Base-by-base conservation (phyloP, 2,888 invertebrate species). In the Coleophora deauratella region DNA sequence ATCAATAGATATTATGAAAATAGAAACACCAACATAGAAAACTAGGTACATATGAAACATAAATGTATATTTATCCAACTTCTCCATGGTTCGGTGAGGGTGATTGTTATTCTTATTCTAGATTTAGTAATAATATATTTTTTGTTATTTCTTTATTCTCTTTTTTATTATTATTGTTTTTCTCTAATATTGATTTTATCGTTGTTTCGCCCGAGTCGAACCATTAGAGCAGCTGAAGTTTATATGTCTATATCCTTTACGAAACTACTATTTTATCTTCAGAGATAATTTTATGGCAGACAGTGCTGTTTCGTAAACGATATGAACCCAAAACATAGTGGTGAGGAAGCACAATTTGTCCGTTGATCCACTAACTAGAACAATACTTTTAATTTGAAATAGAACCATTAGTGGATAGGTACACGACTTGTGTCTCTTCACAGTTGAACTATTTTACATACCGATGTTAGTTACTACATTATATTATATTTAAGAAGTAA, bases 1-100 rank as follows among this genome's bases (percentile, higher is more conserved):
- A 73, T 68, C 72, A 73, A 77, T 78, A 76, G 73, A 66, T 75
- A 68, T 74, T 71, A 62, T 68, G 69, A 69, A 71, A 80, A 81
- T 82, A 84, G 80, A 70, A 74, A 84, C 84, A 84, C 84, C 84
- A 84, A 82, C 73, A 75, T 84, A 84, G 80, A 62, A 56, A 75
- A 66, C 69, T 84, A 82, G 79, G 71, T 67, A 72, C 71, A 77
- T 77, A 66, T 37, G 30, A 35, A 39, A 35, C 71, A 70, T 66
- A 66, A 67, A 67, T 62, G 65, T 69, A 70, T 66, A 70, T 60
- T 51, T 55, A 53, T 54, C 58, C 63, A 53, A 56, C 56, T 62
- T 54, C 54, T 54, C 60, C 45, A 51, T 59, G 59, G 55, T 67
- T 71, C 72, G 68, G 60, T 54, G 55, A 53, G 62, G 63, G 57